Conservation (phyloP, 2,113 vertebrate genomes). For the Microcebus tavaratra region DNA sequence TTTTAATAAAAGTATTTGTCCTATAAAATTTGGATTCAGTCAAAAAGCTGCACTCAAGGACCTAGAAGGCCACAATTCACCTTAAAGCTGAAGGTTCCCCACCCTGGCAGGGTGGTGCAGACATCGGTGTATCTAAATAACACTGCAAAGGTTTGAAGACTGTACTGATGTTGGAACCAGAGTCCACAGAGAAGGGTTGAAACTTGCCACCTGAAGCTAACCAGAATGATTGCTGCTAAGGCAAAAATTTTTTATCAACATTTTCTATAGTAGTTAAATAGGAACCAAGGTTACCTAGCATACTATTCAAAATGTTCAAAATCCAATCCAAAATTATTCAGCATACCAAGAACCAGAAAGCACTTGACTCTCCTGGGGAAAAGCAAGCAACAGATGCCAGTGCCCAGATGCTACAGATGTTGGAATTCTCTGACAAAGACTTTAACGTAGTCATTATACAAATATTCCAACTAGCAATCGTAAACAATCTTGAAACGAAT, state of each 20-base stretch:
- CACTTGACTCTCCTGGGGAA: background rate
- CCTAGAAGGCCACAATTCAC: too few species aligned
- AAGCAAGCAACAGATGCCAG: background rate
- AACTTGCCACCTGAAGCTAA: background rate
- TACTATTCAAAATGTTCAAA: background rate
- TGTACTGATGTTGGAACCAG: background rate
- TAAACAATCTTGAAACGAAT: background rate
- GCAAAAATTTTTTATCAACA: background rate
- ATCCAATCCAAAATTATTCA: background rate
- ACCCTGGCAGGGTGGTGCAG: too few species aligned
- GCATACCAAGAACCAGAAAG: background rate
- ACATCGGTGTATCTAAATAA: background rate
- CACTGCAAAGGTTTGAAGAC: background rate
- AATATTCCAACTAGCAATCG: background rate
- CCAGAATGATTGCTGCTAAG: background rate
- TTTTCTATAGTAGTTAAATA: background rate
- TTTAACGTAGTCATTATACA: background rate
- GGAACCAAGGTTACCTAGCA: background rate
- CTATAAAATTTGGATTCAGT: too few species aligned
- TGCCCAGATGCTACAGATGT: background rate
- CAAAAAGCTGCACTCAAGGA: too few species aligned
- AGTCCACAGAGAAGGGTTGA: background rate
- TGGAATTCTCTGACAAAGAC: background rate
- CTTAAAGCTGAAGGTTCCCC: too few species aligned
- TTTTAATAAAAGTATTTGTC: too few species aligned